A percentile compares a stretch with the other conserved stretches of the same genome.
These are phyloP conservation scores for Pomatorhinus ruficollis DNA, from an alignment of 2,113 vertebrate genomes.

Conservation along the genomic window DNA sequence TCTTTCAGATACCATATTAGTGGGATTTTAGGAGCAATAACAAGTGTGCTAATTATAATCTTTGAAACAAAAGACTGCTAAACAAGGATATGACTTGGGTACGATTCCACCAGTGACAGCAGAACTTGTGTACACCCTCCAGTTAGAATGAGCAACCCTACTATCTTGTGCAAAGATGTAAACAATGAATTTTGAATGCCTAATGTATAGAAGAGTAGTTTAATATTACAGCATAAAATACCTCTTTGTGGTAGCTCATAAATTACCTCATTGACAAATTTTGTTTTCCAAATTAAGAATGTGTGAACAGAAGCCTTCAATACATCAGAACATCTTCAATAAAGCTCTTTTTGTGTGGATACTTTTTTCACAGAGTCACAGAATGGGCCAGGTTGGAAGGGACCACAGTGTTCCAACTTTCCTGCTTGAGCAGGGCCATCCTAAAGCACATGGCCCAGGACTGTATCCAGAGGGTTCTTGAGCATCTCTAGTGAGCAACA, in stretches of 20 bases:
- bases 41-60: neutral
- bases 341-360: neutral
- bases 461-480: fast-evolving
- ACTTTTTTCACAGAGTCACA: neutral
- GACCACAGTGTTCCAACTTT: neutral
- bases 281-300: neutral
- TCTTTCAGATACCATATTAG: neutral
- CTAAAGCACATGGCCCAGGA: neutral
- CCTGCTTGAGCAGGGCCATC: neutral
- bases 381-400: neutral
- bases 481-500: neutral
- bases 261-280: neutral
- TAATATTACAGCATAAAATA: neutral
- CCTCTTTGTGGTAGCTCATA: neutral
- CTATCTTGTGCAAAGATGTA: neutral
- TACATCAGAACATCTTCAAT: neutral
- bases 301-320: neutral
- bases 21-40: neutral
- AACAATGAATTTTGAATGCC: neutral
- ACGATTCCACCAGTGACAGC: neutral
- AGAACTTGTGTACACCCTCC: neutral
- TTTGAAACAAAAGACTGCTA: neutral
- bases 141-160: neutral
- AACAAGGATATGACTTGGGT: neutral
- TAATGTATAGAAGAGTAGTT: neutral